Evolutionary conservation across 2,113 vertebrate species (phyloP), one percentile per base, ranked within the genome.

Genomic region (Pygathrix nemaeus): DNA sequence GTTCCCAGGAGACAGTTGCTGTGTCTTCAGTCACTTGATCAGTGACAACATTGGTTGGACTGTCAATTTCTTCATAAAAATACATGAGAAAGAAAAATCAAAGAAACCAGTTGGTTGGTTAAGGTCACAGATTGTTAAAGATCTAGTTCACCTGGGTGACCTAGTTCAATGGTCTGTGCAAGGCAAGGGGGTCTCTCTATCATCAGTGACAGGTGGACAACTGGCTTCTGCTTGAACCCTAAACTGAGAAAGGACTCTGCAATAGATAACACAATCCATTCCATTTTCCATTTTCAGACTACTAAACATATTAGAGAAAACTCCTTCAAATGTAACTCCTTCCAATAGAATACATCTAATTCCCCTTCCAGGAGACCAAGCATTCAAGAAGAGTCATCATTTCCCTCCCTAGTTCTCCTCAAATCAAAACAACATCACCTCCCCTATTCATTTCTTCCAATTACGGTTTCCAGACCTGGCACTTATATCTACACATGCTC

Each of bases 21-120:
- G 99, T 99, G 95, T 99, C 98, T 94, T 99, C 99, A 1, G 99
- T 99, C 92, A 99, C 98, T 27, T 97, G 95, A 17, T 98, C 98
- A 45, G 98, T 98, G 94, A 98, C 93, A 43, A 99, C 98, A 61
- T 98, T 98, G 93, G 97, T 95, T 0, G 98, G 99, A 20, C 98
- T 97, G 93, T 98, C 97, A 0, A 98, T 98, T 87, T 98, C 98
- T 99, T 97, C 70, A 95, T 52, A 87, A 97, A 79, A 96, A 79
- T 5, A 92, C 2, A 68, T 0, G 3, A 83, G 82, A 87, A 95
- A 88, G 84, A 66, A 96, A 96, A 75, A 52, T 92, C 40, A 94
- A 75, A 95, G 73, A 79, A 81, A 70, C 3, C 23, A 32, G 16
- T 76, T n/a, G 10, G 13, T 48, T 45, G 48, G 30, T 40, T 50